Percentiles rank a stretch among this genome's conserved stretches.
Conservation (phyloP, 2,888 invertebrate genomes). For the Pollenia griseotomentosa region DNA sequence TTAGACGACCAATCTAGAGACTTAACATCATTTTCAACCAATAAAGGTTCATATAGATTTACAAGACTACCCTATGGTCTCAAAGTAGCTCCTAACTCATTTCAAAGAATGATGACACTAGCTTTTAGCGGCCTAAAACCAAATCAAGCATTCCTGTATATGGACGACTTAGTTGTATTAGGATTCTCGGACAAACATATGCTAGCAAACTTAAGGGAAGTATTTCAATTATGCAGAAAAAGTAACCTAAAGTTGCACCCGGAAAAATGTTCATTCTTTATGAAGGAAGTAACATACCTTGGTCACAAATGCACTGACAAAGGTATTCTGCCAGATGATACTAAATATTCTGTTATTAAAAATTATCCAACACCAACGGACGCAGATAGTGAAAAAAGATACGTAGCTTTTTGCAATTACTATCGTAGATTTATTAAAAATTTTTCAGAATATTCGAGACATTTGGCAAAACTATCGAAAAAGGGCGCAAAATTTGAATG, state of each 20-base stretch:
- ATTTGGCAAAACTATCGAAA: conserved; percentile 25
- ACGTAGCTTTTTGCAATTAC: neutral
- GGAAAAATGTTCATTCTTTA: neutral
- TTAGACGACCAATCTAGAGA: no score
- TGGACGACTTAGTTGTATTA: no score
- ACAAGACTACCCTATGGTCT: no score
- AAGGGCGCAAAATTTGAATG: conserved; percentile 59
- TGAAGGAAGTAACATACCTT: neutral
- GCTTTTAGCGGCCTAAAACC: no score
- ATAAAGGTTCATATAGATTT: no score
- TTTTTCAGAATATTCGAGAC: conserved; percentile 5
- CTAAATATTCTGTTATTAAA: neutral
- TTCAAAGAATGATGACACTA: no score
- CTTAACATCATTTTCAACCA: no score
- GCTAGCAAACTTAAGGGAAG: neutral
- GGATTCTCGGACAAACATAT: neutral
- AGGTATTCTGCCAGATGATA: neutral
- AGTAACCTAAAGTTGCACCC: neutral
- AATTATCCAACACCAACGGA: neutral
- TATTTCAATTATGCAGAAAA: conserved; percentile 8
- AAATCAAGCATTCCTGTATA: no score
- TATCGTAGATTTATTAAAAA: neutral
- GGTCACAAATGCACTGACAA: conserved; percentile 8
- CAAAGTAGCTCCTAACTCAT: no score
- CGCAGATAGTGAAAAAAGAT: neutral